These are phyloP conservation scores for Fringilla coelebs DNA, from an alignment of 2,797 vertebrate species.

Conservation along the genomic window DNA sequence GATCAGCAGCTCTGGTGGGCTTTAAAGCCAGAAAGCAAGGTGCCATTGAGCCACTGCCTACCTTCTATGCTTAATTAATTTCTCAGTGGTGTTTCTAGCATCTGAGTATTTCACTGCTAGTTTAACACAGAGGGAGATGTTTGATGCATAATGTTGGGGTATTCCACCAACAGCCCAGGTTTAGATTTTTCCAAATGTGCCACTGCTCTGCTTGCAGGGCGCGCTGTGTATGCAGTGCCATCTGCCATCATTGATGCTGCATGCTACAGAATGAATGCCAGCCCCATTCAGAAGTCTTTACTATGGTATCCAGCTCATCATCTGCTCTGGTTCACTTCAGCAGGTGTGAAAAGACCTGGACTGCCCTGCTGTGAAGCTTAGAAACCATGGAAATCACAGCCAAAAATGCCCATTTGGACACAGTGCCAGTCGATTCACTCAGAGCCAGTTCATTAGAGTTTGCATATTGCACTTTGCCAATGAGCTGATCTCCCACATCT, in stretches of 20 bases:
- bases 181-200: constrained; percentile 35
- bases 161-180: constrained; percentile 29
- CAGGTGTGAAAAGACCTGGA: constrained; percentile 62
- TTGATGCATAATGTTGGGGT: neutral
- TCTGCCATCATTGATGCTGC: constrained; percentile 41
- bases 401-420: constrained; percentile 58
- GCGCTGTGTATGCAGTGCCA: neutral
- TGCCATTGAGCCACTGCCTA: neutral
- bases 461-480: constrained; percentile 38
- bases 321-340: constrained; percentile 57
- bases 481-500: constrained; percentile 28
- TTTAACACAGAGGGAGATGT: neutral
- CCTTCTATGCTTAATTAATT: constrained; percentile 46
- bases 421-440: constrained; percentile 45
- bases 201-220: neutral
- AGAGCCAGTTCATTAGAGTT: constrained; percentile 52
- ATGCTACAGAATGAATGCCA: constrained; percentile 29
- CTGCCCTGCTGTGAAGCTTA: constrained; percentile 45
- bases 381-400: constrained; percentile 7
- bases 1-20: neutral
- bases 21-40: neutral
- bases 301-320: constrained; percentile 32
- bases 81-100: constrained; percentile 28
- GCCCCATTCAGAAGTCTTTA: neutral
- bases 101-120: neutral